Evolutionary conservation across 2,888 invertebrate genomes (phyloP), one percentile per base, ranked within the genome.

Genomic region (Philaethria dido): DNA sequence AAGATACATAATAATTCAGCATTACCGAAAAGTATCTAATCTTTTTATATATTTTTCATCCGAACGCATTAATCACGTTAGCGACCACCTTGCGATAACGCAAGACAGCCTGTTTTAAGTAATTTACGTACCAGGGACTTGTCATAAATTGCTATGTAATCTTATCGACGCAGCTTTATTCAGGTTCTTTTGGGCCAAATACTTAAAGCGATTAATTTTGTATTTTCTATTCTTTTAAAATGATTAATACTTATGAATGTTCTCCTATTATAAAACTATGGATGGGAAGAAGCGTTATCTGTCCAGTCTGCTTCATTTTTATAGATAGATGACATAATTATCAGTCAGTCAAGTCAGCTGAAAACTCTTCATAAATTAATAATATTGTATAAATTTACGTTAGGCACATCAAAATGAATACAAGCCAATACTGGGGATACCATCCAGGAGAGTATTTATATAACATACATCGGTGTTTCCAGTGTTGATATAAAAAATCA

Each of bases 131-230:
- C 42, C 54, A 29, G 61, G 57, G 61, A 50, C 22, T 55, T 50
- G 64, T 65, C 64, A 69, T 64, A 67, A 67, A 62, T 67, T 62
- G 48, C 39, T 36, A 61, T 22, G 67, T 67, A 63, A 69, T 61
- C 61, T 67, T 67, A 64, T 64, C 64, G 55, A 61, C 45, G 33
- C 47, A 33, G 62, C 42, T 22, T 63, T n/a, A 64, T 57, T 47
- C 48, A n/a, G 8, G 29, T n/a, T 29, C 16, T 18, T 45, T 39
- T 2, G 25, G 50, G 29, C 9, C n/a, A 52, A 52, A 52, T 18
- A 52, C 29, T 52, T 29, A 18, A 29, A 33, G 16, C 9, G 9
- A 50, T 29, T n/a, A 8, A 22, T 22, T 47, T 14, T 48, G 25
- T 25, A 22, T 25, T 48, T 20, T n/a, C 3, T 52, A 6, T 54